Evolutionary conservation across 1,140 invertebrate species (phyloP).

Genomic region (Drosophila lacertosa): DNA sequence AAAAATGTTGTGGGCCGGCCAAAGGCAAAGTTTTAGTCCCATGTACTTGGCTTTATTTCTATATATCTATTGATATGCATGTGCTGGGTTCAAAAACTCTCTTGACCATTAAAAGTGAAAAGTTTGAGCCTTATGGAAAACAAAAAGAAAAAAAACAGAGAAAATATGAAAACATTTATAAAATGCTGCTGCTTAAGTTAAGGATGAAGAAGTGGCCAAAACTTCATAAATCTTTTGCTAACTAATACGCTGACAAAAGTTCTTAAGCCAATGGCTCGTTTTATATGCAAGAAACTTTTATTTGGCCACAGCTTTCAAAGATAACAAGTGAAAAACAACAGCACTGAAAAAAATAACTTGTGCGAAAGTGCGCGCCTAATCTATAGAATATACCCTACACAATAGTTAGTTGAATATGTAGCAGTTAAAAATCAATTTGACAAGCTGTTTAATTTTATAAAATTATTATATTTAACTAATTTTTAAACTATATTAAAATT

Average conservation of each 20-base stretch:
- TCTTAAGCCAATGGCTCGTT: constrained; percentile 66
- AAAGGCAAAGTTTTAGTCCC: constrained; percentile 55
- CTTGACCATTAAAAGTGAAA: constrained; percentile 78
- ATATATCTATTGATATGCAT: constrained; percentile 53
- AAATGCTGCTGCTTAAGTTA: constrained; percentile 51
- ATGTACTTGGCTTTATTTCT: constrained; percentile 31
- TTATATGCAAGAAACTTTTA: constrained; percentile 73
- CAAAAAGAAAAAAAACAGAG: neutral
- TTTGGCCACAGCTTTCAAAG: constrained; percentile 48
- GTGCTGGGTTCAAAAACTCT: constrained; percentile 52
- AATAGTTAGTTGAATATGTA: no score
- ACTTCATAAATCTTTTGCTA: constrained; percentile 78
- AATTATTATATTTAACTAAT: no score
- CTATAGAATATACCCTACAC: no score
- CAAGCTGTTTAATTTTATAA: no score
- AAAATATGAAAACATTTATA: constrained; percentile 26
- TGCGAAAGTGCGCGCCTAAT: no score
- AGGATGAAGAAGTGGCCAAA: constrained; percentile 53
- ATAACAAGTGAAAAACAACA: constrained; percentile 64
- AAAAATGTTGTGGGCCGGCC: constrained; percentile 44
- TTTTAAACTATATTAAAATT: no score
- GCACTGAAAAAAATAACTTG: constrained; percentile 19
- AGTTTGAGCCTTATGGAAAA: constrained; percentile 55
- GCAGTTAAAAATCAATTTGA: no score
- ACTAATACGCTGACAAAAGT: constrained; percentile 64